Base-by-base conservation (phyloP, 2,888 invertebrate genomes). In the Fabriciana adippe region DNA sequence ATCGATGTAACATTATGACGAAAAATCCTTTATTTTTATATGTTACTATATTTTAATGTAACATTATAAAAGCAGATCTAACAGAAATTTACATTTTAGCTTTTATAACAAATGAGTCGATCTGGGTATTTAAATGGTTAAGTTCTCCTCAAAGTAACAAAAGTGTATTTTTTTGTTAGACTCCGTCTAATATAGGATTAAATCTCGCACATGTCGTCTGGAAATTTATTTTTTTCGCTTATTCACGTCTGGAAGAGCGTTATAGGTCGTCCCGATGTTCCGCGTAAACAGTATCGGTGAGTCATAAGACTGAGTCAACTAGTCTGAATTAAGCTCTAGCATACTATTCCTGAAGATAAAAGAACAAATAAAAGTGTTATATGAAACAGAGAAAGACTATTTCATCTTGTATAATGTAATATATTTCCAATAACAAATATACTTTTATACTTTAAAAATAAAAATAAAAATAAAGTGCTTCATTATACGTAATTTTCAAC, bases 311-410 rank as follows among this genome's bases (percentile, higher is more conserved):
- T 79, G 79, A 79, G 71, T 78, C 76, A 77, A 73, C 75, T 80
- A 82, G 78, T 68, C 80, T 79, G 79, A 82, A 81, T 85, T 84
- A 81, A 80, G 75, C 77, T 69, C 65, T 69, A 68, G 67, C 69
- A 59, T 62, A 69, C 70, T 72, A 73, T 73, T 70, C 62, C 59
- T 65, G 68, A 55, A 66, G 66, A 63, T 65, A 73, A 73, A 73
- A 68, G 55, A 68, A 71, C 63, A 47, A 62, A 51, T 31, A 13
- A 55, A 50, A 62, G 54, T 47, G 55, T 8, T 41, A 59, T 48
- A 31, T 48, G 48, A 26, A 26, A 35, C 35, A 35, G 35, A 41
- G 8, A 41, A 1, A 11, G 8, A 41, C 35, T 11, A 41, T 41
- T 35, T 35, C 35, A 41, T 41, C 8, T 41, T 8, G 8, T 41